Base-by-base conservation (phyloP, 2,888 invertebrate genomes). In the Lasioglossum zephyrum region DNA sequence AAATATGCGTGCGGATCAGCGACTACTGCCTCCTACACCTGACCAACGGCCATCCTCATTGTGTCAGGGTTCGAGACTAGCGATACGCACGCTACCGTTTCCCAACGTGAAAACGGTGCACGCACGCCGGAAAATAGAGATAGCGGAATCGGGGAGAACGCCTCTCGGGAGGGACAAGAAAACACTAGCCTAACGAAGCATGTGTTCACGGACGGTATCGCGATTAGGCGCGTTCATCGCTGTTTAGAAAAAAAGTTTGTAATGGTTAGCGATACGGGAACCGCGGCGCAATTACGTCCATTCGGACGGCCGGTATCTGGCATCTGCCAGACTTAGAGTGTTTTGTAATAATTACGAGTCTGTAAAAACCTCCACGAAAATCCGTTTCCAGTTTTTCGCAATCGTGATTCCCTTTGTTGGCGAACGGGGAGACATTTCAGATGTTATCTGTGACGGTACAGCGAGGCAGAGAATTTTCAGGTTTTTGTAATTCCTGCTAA, bases 191-290 rank as follows among this genome's bases (percentile, higher is more conserved):
- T 79, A 82, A 82, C 81, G 82, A 88, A 89, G 86, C 89, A 89
- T 74, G 82, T 78, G 88, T 90, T 87, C 77, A 39, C 69, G 79
- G 41, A 77, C 85, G 73, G 63, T 90, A 90, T 90, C 90, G 80
- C 86, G 75, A 90, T 90, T 85, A 74, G 73, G 53, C 75, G 57
- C 75, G 63, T 82, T 85, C 82, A 79, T 90, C 86, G 63, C 81
- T 75, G 63, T 89, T 57, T 88, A 85, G 84, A 77, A 82, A 90
- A 90, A 69, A 88, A 86, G 88, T 85, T 90, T 78, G 85, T 76
- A 81, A 83, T 73, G 79, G 73, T 79, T 77, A 79, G 47, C 63
- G 85, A 63, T 70, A 74, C 76, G 44, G 36, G 18, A 53, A 63
- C 44, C 63, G 9, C 39, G 47, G 13, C 31, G 79, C 22, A 26